phyloP scores from a whole-genome alignment of 2,888 invertebrate genomes.

The Desoria tigrina region DNA sequence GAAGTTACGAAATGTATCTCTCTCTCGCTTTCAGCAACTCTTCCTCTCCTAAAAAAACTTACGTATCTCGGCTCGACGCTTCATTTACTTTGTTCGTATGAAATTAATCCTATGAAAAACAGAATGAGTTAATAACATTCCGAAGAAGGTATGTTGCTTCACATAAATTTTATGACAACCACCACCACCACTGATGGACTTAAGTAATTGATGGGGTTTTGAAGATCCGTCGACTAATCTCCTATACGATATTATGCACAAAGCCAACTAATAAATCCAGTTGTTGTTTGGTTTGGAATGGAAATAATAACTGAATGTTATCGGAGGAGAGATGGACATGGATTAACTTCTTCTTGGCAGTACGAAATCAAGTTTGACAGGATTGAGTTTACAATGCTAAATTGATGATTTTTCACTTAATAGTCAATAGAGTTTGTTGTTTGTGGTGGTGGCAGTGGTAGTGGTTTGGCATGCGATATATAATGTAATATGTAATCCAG shows the following conservation, averaged over 20 bases:
- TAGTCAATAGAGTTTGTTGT: too few species aligned
- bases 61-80: not conserved
- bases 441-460: not conserved
- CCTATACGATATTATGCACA: too few species aligned
- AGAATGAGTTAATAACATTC: too few species aligned
- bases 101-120: not conserved
- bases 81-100: not conserved
- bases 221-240: too few species aligned
- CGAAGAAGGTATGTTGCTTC: not conserved
- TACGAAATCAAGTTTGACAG: slow-evolving; percentile 50
- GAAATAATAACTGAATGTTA: too few species aligned
- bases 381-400: slow-evolving; percentile 17
- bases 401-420: not conserved
- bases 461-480: slow-evolving; percentile 7
- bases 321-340: slow-evolving; percentile 23
- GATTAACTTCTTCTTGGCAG: too few species aligned
- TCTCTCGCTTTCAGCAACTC: not conserved
- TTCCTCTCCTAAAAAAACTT: slow-evolving; percentile 31
- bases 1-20: slow-evolving; percentile 27
- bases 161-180: too few species aligned
- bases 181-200: too few species aligned
- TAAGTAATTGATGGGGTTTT: too few species aligned
- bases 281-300: too few species aligned
- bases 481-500: not conserved
- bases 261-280: too few species aligned